phyloP scores from a whole-genome alignment of 1,140 invertebrate genomes.

The Calliopsis andreniformis region DNA sequence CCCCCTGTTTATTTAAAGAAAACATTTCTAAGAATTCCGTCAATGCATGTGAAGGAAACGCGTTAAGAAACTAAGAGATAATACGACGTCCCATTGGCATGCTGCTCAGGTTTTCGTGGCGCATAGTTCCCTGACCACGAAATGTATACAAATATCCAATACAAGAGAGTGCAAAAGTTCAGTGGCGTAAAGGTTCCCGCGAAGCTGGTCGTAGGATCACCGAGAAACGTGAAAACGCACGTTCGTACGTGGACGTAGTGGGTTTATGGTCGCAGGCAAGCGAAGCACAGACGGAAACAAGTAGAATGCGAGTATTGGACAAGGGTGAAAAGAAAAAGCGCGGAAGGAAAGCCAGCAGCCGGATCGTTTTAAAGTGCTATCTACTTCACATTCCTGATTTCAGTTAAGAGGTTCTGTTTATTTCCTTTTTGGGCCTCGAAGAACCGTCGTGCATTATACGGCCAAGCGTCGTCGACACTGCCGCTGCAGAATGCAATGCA shows the following conservation, averaged over 20 bases:
- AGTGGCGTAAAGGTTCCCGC: constrained; percentile 28
- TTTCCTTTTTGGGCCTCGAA: constrained; percentile 68
- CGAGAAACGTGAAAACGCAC: constrained; percentile 20
- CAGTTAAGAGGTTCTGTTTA: constrained; percentile 71
- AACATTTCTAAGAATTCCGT: too few species aligned
- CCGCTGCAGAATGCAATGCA: constrained; percentile 57
- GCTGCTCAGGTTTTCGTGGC: constrained; percentile 22
- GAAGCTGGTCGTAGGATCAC: constrained; percentile 11
- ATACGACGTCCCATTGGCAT: constrained; percentile 30
- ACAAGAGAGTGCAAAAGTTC: constrained; percentile 14
- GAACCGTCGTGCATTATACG: constrained; percentile 52
- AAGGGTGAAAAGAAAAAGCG: constrained; percentile 12
- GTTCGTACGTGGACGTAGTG: not conserved
- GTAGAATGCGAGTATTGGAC: constrained; percentile 41
- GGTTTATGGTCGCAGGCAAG: not conserved
- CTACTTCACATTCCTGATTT: constrained; percentile 76
- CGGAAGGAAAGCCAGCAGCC: constrained; percentile 12
- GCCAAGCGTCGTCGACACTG: constrained; percentile 34
- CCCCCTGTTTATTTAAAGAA: too few species aligned
- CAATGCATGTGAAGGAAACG: not conserved
- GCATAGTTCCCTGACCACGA: constrained; percentile 42
- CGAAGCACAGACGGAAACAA: constrained; percentile 11
- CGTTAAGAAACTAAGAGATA: not conserved
- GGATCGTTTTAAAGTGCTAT: constrained; percentile 76
- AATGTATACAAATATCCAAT: constrained; percentile 43